Conservation (phyloP, 2,888 invertebrate genomes). For the Hirtodrosophila cameraria region DNA sequence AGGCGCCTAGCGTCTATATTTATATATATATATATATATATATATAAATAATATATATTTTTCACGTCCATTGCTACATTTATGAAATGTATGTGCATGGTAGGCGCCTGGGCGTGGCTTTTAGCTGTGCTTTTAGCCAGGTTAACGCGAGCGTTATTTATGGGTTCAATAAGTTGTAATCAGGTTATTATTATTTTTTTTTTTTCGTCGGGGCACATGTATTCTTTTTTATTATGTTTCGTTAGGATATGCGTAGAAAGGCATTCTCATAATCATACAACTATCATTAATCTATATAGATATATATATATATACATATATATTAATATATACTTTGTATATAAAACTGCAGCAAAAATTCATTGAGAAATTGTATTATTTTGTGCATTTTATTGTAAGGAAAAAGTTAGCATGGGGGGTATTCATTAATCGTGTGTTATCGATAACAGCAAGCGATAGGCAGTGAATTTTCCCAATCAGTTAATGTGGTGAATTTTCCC, state of each 20-base stretch:
- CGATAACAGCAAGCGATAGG: neutral
- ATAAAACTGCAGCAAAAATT: conserved; percentile 55
- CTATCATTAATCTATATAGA: conserved; percentile 45
- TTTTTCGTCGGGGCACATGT: conserved; percentile 11
- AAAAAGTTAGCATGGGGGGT: conserved; percentile 22
- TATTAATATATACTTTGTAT: conserved; percentile 61
- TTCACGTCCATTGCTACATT: conserved; percentile 69
- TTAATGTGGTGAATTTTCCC: too few species aligned
- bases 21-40: conserved; percentile 19
- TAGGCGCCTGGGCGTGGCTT: conserved; percentile 22
- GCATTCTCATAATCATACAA: conserved; percentile 51
- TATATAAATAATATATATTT: conserved; percentile 32
- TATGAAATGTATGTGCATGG: conserved; percentile 67
- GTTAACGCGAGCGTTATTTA: conserved; percentile 5
- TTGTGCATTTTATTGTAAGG: conserved; percentile 71
- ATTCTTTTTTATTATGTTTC: conserved; percentile 35
- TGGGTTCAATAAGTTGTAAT: conserved; percentile 32
- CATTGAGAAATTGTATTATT: conserved; percentile 66
- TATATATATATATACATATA: conserved; percentile 42
- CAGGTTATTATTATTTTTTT: conserved; percentile 9
- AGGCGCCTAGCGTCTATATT: conserved; percentile 62
- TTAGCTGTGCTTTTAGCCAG: conserved; percentile 47
- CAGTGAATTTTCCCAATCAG: too few species aligned
- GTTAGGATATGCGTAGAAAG: conserved; percentile 36
- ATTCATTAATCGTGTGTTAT: neutral